These are phyloP conservation scores for Trypoxylus dichotomus DNA, from an alignment of 1,140 invertebrate genomes.

Conservation along the genomic window DNA sequence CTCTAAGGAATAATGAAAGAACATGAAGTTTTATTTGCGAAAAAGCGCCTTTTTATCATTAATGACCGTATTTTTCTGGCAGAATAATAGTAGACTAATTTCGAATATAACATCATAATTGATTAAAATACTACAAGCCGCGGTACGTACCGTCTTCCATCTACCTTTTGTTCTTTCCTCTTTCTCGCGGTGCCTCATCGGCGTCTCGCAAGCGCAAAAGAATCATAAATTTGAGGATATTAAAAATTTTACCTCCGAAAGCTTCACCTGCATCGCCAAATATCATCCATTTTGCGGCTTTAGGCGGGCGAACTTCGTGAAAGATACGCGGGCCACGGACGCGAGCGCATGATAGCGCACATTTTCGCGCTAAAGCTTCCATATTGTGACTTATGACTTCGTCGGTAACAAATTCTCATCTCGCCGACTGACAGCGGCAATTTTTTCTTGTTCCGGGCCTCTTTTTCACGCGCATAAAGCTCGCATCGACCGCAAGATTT, in stretches of 20 bases:
- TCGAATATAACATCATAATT: constrained; percentile 1
- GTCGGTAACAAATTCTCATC: constrained; percentile 37
- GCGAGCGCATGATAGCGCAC: constrained; percentile 26
- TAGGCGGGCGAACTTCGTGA: constrained; percentile 35
- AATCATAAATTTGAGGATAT: constrained; percentile 5
- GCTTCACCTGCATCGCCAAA: constrained; percentile 26
- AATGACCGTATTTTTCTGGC: not conserved
- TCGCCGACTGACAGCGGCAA: constrained; percentile 34
- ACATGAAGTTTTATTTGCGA: no score
- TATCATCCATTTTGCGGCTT: constrained; percentile 36
- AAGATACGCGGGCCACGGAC: constrained; percentile 13
- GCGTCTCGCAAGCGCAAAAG: not conserved
- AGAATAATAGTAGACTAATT: not conserved
- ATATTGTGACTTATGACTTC: constrained; percentile 38
- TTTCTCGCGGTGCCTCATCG: not conserved
- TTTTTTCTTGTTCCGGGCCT: constrained; percentile 32
- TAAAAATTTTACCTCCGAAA: not conserved
- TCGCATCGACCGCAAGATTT: not conserved
- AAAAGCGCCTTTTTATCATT: not conserved
- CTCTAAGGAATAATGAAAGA: no score
- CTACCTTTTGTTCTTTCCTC: not conserved
- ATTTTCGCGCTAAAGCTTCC: constrained; percentile 33
- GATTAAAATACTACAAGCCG: constrained; percentile 18
- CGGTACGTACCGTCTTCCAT: not conserved
- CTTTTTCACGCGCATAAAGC: constrained; percentile 1